These are phyloP conservation scores for Endotricha flammealis DNA, from an alignment of 2,888 invertebrate species.

Conservation along the genomic window DNA sequence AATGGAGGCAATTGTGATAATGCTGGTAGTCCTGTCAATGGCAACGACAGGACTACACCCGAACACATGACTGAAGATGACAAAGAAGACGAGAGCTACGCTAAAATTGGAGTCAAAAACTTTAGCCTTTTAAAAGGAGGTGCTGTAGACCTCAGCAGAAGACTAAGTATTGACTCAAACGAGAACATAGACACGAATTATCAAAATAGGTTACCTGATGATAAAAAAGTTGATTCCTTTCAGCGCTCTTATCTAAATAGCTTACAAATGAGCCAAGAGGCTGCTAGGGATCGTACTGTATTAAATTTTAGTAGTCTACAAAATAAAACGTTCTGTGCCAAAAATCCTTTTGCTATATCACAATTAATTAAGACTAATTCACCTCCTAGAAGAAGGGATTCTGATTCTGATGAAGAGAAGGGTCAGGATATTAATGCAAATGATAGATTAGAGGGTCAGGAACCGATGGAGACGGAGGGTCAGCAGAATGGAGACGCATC, in stretches of 20 bases:
- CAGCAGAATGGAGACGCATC: constrained; percentile 63
- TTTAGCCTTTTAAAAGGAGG: constrained; percentile 68
- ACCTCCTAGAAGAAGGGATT: constrained; percentile 73
- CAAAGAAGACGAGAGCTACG: constrained; percentile 44
- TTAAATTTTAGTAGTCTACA: constrained; percentile 71
- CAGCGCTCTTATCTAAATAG: constrained; percentile 74
- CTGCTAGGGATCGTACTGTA: constrained; percentile 59
- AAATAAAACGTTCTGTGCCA: constrained; percentile 75
- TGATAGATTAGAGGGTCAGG: constrained; percentile 58
- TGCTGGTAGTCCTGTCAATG: constrained; percentile 54
- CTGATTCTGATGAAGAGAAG: constrained; percentile 70
- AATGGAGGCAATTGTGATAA: constrained; percentile 56
- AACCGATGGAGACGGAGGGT: constrained; percentile 49
- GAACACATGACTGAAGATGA: constrained; percentile 45
- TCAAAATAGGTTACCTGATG: constrained; percentile 63
- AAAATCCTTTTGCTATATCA: constrained; percentile 77
- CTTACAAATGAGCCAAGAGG: constrained; percentile 58
- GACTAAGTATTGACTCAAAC: constrained; percentile 73
- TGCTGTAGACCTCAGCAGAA: constrained; percentile 70
- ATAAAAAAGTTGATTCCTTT: constrained; percentile 66
- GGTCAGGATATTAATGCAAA: constrained; percentile 71
- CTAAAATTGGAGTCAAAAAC: constrained; percentile 72
- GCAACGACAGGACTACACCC: constrained; percentile 59
- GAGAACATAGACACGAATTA: constrained; percentile 73
- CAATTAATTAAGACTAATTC: constrained; percentile 76